Evolutionary conservation across 2,797 vertebrate genomes (phyloP), one percentile per base, ranked within the genome.

Genomic region (Sandelia bainsii): DNA sequence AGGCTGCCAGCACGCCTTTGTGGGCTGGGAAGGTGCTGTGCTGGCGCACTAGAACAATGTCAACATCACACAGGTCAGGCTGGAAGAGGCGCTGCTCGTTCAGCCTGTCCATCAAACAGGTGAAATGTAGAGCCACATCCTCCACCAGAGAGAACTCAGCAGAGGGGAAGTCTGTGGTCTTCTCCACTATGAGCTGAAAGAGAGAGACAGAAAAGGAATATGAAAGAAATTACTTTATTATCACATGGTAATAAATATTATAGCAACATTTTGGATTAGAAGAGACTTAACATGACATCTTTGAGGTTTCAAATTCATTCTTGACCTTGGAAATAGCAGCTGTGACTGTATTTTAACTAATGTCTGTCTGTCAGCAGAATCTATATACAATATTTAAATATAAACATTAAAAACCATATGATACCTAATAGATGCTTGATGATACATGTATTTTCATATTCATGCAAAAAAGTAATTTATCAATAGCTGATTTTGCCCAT

Each of bases 51-150:
- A 98, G 95, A 69, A 99, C 96, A 8, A 99, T 96, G 95, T 98
- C 97, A 44, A 98, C 96, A 94, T 98, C 96, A 1, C 97, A 98
- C 87, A 97, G 95, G 93, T 97, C 95, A 2, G 97, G 97, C 91
- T 98, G 97, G 94, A 97, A 97, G 89, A 98, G 97, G 83, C 97
- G 97, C 90, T 97, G 97, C 94, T 97, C 95, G 6, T 98, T 99
- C 93, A 97, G 94, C 89, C 96, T 96, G 96, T 97, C 97, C 98
- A 98, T 99, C 94, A 99, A 96, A 96, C 94, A 96, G 80, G 97
- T 96, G 80, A 97, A 98, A 92, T 98, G 97, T 88, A 97, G 95
- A 44, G 95, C 95, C 89, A 96, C 97, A 96, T 99, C 96, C 94
- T 99, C 97, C 95, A 97, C 96, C 92, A 97, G 93, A 87, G 96